These are phyloP conservation scores for Camptogramma bilineatum DNA, from an alignment of 2,888 invertebrate species.

Conservation along the genomic window DNA sequence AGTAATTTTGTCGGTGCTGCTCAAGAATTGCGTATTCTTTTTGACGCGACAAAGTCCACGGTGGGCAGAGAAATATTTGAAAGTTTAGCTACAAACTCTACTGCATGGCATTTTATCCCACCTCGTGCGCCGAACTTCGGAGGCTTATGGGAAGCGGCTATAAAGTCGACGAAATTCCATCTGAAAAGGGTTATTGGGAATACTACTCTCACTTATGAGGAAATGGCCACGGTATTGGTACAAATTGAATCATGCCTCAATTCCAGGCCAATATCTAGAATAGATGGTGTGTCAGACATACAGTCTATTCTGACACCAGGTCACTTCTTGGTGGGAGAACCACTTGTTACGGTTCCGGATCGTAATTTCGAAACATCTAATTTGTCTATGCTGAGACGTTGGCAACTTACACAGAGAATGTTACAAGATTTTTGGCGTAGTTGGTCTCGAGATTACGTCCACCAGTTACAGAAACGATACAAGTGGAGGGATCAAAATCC, in stretches of 20 bases:
- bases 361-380: slow-evolving; percentile 1
- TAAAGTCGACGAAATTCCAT: too few relatives aligned
- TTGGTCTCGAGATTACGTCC: slow-evolving; percentile 1
- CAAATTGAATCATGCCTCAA: not conserved
- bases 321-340: not conserved
- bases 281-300: not conserved
- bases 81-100: not conserved
- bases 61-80: not conserved
- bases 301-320: not conserved
- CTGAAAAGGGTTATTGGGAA: not conserved
- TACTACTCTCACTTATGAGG: not conserved
- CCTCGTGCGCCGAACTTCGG: not conserved
- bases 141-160: not conserved
- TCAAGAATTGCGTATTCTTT: not conserved
- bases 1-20: not conserved
- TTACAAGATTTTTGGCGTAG: slow-evolving; percentile 8
- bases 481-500: slow-evolving; percentile 1
- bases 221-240: not conserved
- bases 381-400: not conserved
- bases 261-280: not conserved
- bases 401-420: slow-evolving; percentile 7
- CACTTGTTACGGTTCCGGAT: not conserved
- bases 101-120: not conserved
- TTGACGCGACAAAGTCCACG: not conserved
- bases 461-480: not conserved